Evolutionary conservation across 1,140 invertebrate genomes (phyloP), one percentile per base, ranked within the genome.

Genomic region (Drosophila dunni): DNA sequence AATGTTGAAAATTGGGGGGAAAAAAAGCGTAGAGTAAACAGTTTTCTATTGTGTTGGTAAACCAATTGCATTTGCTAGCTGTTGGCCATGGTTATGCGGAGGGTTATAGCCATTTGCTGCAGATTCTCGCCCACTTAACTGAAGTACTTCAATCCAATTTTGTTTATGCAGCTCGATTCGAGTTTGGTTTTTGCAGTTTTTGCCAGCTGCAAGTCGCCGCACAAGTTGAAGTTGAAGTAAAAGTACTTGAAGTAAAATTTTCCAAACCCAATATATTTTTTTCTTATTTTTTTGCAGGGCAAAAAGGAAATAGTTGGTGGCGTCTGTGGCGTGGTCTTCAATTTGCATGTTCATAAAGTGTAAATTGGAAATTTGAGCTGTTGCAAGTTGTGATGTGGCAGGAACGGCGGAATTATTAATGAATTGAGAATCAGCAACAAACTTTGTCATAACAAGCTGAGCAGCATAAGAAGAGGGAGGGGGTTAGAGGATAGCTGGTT

Each of bases 321-420:
- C 34, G 42, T 64, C 50, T 71, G 38, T 62, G 60, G 48, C 29
- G 10, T 56, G 54, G 29, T 70, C 62, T 71, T 76, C 74, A 76
- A 76, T 76, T 76, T 72, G 44, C 62, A 73, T 73, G 69, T 77
- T 77, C 69, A 72, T 71, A 67, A 77, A 77, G 74, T 77, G 74
- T 73, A 77, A 77, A 77, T 77, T 77, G 68, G 62, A 77, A 62
- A 72, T 73, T 73, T 77, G 68, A 72, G 74, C 42, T 62, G 56
- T 48, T 46, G 74, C 61, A 62, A 76, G 68, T 71, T 72, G 65
- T 44, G 57, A 48, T 48, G 44, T 51, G 36, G 15, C 36, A 42
- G 11, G 11, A 20, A 50, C 10, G 11, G 36, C 44, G 57, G 62
- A 73, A 77, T 77, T 77, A 77, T 73, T 77, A 77, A 77, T 77